phyloP scores from a whole-genome alignment of 2,888 invertebrate species.

The Phragmatobia fuliginosa region DNA sequence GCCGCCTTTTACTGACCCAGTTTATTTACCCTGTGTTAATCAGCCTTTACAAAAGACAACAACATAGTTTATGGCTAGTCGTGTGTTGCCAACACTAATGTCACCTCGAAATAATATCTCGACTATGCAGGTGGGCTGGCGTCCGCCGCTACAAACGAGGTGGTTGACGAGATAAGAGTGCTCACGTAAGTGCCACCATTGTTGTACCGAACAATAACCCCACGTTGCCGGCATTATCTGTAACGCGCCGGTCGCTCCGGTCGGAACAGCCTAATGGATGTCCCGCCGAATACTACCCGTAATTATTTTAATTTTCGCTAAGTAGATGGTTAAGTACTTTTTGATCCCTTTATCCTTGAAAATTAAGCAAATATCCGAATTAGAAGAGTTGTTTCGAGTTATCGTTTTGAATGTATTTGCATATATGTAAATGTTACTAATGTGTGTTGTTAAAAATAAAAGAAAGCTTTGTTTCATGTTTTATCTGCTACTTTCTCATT shows the following conservation, averaged over 20 bases:
- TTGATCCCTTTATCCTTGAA: slow-evolving; percentile 66
- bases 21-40: slow-evolving; percentile 8
- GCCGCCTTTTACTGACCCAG: neutral
- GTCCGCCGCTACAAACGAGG: slow-evolving; percentile 71
- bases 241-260: slow-evolving; percentile 61
- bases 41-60: slow-evolving; percentile 33
- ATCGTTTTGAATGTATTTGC: slow-evolving; percentile 46
- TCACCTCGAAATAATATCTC: slow-evolving; percentile 61
- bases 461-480: slow-evolving; percentile 6
- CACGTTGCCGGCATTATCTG: slow-evolving; percentile 71
- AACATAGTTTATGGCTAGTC: slow-evolving; percentile 46
- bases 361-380: slow-evolving; percentile 60
- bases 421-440: slow-evolving; percentile 39
- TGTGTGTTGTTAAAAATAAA: slow-evolving; percentile 12
- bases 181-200: slow-evolving; percentile 72
- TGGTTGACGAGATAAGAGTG: slow-evolving; percentile 76
- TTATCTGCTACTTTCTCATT: neutral
- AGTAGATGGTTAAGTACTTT: slow-evolving; percentile 68
- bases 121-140: slow-evolving; percentile 67
- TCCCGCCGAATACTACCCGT: slow-evolving; percentile 66
- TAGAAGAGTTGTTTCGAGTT: slow-evolving; percentile 58
- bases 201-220: slow-evolving; percentile 77
- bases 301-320: slow-evolving; percentile 78
- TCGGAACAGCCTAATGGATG: slow-evolving; percentile 72
- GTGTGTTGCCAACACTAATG: slow-evolving; percentile 52